Conservation (phyloP, 2,888 invertebrate genomes). For the Caprella mutica region DNA sequence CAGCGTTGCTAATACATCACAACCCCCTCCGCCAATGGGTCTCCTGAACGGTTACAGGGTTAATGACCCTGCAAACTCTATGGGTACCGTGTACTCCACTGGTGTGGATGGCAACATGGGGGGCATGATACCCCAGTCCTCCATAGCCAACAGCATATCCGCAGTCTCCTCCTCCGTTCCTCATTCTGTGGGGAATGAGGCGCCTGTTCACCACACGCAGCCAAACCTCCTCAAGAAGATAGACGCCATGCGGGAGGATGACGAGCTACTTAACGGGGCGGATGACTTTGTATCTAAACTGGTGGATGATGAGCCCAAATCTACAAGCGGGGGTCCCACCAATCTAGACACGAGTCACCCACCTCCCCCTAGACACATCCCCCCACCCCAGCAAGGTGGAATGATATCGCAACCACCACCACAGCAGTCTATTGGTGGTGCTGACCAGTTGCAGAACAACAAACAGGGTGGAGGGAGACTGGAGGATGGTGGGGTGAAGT, state of each 20-base stretch:
- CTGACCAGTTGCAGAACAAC: slow-evolving; percentile 1
- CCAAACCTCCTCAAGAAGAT: not conserved
- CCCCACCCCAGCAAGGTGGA: slow-evolving; percentile 5
- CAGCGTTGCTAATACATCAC: too few relatives aligned
- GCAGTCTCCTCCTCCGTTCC: not conserved
- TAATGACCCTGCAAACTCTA: too few relatives aligned
- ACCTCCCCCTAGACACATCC: not conserved
- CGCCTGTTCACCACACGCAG: not conserved
- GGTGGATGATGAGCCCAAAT: slow-evolving; percentile 55
- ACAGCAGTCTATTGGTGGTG: slow-evolving; percentile 8
- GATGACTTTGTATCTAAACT: slow-evolving; percentile 63
- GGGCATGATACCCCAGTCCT: not conserved
- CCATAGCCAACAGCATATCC: not conserved
- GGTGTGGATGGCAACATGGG: too few relatives aligned
- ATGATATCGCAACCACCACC: slow-evolving; percentile 3
- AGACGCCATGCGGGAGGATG: slow-evolving; percentile 36
- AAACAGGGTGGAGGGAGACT: not conserved
- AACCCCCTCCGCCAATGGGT: too few relatives aligned
- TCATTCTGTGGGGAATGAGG: not conserved
- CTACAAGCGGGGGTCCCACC: not conserved
- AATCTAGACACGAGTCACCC: slow-evolving; percentile 6
- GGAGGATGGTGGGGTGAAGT: slow-evolving; percentile 29
- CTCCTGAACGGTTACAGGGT: too few relatives aligned
- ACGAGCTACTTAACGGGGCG: slow-evolving; percentile 45
- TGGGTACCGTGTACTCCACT: too few relatives aligned